These are phyloP conservation scores for Cheilosia scutellata DNA, from an alignment of 2,888 invertebrate species.

Conservation along the genomic window DNA sequence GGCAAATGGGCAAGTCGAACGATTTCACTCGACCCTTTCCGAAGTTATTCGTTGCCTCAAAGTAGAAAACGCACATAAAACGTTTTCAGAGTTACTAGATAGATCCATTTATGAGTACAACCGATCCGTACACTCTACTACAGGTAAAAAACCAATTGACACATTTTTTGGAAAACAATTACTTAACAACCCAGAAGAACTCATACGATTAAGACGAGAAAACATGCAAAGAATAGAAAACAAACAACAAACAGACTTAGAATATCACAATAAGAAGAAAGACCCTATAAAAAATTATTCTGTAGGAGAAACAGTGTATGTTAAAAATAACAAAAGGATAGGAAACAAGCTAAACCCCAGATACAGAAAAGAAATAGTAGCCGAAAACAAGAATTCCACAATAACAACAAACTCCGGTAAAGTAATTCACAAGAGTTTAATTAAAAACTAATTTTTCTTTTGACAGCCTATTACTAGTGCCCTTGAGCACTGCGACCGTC, in stretches of 20 bases:
- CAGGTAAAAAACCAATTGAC: constrained; percentile 7
- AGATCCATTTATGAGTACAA: constrained; percentile 25
- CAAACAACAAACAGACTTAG: not conserved
- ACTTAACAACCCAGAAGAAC: not conserved
- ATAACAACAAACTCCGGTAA: not conserved
- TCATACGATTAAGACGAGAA: not conserved
- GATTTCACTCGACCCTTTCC: constrained; percentile 44
- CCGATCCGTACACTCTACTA: constrained; percentile 10
- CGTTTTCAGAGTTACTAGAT: constrained; percentile 15
- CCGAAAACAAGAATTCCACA: not conserved
- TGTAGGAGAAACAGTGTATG: constrained; percentile 18
- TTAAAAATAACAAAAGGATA: constrained; percentile 22
- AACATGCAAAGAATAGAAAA: not conserved
- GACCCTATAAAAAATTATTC: not conserved
- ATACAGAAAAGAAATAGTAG: constrained; percentile 21
- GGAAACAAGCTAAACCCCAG: constrained; percentile 20
- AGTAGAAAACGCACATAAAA: not conserved
- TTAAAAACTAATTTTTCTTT: not conserved
- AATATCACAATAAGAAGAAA: constrained; percentile 1
- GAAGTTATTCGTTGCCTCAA: constrained; percentile 41
- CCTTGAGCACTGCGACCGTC: constrained; percentile 25
- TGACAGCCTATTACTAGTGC: not conserved
- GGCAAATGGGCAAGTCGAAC: constrained; percentile 32
- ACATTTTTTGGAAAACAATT: constrained; percentile 1
- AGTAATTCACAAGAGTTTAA: not conserved